phyloP scores from a whole-genome alignment of 2,113 vertebrate genomes.

The Coregonus clupeaformis region DNA sequence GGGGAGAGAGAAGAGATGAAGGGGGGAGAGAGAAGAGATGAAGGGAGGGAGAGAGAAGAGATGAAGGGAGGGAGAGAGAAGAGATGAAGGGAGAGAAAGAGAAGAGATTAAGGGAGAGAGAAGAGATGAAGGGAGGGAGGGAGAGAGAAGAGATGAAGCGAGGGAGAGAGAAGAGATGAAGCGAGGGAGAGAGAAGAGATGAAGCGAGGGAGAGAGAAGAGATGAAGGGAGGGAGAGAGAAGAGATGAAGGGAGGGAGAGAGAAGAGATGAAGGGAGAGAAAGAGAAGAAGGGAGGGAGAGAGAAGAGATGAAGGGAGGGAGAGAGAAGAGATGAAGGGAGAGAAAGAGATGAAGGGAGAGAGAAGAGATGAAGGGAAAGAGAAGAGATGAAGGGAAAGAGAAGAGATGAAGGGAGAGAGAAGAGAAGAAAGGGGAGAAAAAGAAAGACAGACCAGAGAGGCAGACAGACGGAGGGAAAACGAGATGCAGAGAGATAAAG shows the following conservation, averaged over 20 bases:
- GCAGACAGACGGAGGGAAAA: conserved; percentile 5
- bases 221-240: not conserved
- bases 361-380: too few species aligned
- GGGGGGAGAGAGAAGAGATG: too few species aligned
- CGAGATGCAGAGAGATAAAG: not conserved
- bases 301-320: not conserved
- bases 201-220: too few species aligned
- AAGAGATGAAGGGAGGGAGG: too few species aligned
- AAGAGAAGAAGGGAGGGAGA: too few species aligned
- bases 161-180: too few species aligned
- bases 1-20: not conserved
- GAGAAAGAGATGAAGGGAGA: not conserved
- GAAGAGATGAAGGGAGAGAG: not conserved
- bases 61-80: too few species aligned
- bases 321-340: not conserved
- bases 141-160: not conserved
- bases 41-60: not conserved
- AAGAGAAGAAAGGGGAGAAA: not conserved
- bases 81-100: not conserved
- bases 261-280: not conserved
- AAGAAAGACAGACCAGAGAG: not conserved
- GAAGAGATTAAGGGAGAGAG: too few species aligned
- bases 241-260: too few species aligned
- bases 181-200: not conserved
- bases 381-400: not conserved